Evolutionary conservation across 2,113 vertebrate species (phyloP).

Genomic region (Mormyrus iriodes): DNA sequence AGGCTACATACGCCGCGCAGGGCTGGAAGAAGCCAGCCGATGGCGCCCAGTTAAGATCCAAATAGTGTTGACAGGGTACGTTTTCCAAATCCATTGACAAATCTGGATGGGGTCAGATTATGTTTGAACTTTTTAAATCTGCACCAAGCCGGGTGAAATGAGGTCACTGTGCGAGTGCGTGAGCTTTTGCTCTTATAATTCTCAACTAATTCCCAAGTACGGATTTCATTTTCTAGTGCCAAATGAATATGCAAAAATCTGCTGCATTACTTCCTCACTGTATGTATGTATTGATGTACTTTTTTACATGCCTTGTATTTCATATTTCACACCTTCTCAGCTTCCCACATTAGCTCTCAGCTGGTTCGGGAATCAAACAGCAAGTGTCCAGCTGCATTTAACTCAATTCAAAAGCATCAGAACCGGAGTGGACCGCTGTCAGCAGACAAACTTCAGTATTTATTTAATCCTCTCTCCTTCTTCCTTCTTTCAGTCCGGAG

Average conservation of each 20-base stretch:
- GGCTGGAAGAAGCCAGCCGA: neutral
- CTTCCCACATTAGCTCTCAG: neutral
- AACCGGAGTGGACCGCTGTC: neutral
- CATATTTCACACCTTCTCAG: neutral
- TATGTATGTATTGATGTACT: neutral
- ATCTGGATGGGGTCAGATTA: slow-evolving; percentile 23
- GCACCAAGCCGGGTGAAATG: slow-evolving; percentile 11
- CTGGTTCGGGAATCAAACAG: neutral
- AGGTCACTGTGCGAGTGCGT: slow-evolving; percentile 3
- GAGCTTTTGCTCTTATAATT: slow-evolving; percentile 20
- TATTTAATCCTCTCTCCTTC: neutral
- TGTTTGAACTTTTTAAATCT: slow-evolving; percentile 20
- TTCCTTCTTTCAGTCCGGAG: neutral
- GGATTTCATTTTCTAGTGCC: neutral
- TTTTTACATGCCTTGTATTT: neutral
- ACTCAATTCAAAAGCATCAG: neutral
- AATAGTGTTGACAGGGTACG: neutral
- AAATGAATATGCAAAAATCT: neutral
- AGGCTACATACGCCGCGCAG: neutral
- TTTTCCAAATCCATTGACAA: slow-evolving; percentile 15
- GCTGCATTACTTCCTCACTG: neutral
- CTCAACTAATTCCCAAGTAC: slow-evolving; percentile 6
- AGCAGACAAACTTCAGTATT: no score
- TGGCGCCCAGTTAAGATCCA: neutral
- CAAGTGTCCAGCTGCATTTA: neutral